phyloP scores from a whole-genome alignment of 2,113 vertebrate species.

The Brachirus orientalis region DNA sequence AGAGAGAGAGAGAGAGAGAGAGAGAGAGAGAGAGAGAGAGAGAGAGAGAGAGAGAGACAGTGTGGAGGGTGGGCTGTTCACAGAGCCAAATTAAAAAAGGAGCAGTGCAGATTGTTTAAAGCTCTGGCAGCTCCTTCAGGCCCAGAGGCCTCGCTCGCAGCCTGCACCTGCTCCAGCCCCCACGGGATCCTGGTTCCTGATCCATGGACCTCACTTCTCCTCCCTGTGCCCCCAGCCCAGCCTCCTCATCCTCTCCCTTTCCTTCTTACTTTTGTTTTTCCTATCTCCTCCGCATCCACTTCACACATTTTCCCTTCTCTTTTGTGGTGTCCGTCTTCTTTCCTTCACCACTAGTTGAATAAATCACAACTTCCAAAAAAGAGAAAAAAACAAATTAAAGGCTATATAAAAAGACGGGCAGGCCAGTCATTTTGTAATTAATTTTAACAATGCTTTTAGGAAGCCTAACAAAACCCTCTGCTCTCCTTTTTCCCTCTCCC shows the following conservation, averaged over 20 bases:
- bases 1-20: conserved; percentile 27
- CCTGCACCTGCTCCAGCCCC: conserved; percentile 98
- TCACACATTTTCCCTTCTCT: conserved; percentile 5
- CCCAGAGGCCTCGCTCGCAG: conserved; percentile 97
- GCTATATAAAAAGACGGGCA: not conserved
- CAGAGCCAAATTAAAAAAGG: conserved; percentile 91
- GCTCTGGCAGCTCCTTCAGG: conserved; percentile 94
- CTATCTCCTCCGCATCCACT: conserved; percentile 16
- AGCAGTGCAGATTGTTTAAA: conserved; percentile 96
- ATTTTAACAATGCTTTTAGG: not conserved
- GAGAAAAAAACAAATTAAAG: not conserved
- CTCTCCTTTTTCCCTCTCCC: conserved; percentile 34
- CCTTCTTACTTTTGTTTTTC: conserved; percentile 11
- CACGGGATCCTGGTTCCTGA: conserved; percentile 94
- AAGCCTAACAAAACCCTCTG: conserved; percentile 1
- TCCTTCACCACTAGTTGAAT: too few species aligned
- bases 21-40: conserved; percentile 29
- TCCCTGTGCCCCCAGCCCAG: conserved; percentile 65
- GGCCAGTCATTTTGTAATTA: not conserved
- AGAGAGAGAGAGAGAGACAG: conserved; percentile 58
- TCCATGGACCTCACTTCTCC: conserved; percentile 91
- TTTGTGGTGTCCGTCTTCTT: not conserved
- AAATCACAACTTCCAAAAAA: not conserved
- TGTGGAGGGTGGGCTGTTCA: conserved; percentile 83
- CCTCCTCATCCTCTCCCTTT: conserved; percentile 26